Evolutionary conservation across 2,113 vertebrate genomes (phyloP).

Genomic region (Lophotis ruficrista): DNA sequence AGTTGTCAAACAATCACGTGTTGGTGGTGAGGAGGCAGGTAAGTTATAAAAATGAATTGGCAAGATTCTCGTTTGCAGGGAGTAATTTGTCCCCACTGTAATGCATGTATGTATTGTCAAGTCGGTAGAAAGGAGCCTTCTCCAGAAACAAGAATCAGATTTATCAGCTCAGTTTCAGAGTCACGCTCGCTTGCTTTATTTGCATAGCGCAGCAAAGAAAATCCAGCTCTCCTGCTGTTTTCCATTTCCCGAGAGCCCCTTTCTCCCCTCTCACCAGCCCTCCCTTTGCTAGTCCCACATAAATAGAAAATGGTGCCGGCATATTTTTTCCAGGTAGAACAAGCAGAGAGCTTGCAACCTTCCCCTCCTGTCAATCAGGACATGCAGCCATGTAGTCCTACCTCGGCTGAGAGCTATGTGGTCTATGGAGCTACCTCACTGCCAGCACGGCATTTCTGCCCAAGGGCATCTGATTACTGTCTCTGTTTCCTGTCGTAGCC

Average conservation of each 20-base stretch:
- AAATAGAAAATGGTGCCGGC: neutral
- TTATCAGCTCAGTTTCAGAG: slow-evolving; percentile 26
- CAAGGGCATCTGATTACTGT: neutral
- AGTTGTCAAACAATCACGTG: neutral
- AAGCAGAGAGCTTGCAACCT: neutral
- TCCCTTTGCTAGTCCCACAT: neutral
- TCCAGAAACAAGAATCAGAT: slow-evolving; percentile 4
- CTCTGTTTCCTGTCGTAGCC: neutral
- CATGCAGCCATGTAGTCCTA: neutral
- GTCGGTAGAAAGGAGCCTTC: neutral
- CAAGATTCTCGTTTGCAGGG: neutral
- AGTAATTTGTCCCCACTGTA: neutral
- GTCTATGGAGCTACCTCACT: neutral
- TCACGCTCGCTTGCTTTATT: neutral
- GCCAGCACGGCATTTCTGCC: neutral
- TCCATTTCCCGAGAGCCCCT: neutral
- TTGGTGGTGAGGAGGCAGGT: neutral
- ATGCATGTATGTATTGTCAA: neutral
- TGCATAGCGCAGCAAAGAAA: neutral
- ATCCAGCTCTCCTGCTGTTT: slow-evolving; percentile 47
- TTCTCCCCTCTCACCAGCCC: neutral
- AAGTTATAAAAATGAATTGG: neutral
- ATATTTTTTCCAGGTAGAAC: neutral
- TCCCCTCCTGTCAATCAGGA: neutral
- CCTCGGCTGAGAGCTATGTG: neutral